Evolutionary conservation across 1,140 invertebrate genomes (phyloP), one percentile per base, ranked within the genome.

Genomic region (Mizuhopecten yessoensis): DNA sequence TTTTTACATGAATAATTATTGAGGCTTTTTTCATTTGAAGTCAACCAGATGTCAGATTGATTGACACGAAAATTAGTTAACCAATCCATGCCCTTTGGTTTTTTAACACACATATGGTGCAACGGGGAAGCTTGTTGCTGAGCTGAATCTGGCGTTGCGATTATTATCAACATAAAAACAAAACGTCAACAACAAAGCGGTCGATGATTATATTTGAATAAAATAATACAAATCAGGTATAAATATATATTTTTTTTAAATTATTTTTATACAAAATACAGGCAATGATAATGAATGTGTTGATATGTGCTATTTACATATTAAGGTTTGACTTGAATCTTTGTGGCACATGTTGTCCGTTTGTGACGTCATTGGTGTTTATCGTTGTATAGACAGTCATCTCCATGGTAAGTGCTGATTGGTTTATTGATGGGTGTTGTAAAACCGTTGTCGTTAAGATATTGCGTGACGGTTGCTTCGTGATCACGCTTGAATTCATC

Each of bases 381-480:
- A n/a, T 57, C 33, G 89, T 94, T 94, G 88, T 94, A 94, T 3
- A 90, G 29, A 88, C 94, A 94, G 87, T 94, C 93, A 7, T 90
- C 57, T 34, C 90, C 93, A 45, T 94, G 94, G 87, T 93, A 93
- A 10, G 94, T 94, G 23, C 86, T 89, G 7, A 94, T 34, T 20
- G 92, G 92, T 90, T 92, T 93, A 90, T 94, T 94, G n/a, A 93
- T 89, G 17, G 91, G 45, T 5, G 89, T 87, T 29, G 90, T 94
- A 86, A 94, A 94, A 15, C 93, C 93, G 5, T 92, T n/a, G 0
- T 91, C 87, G 11, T 91, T 91, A 17, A 94, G 75, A 86, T 92
- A 94, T 11, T 88, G 45, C 17, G 91, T 34, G n/a, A 94, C 93
- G 34, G 93, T 92, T 1, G 89, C 87, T 34, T 93, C 88, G 86